Conservation (phyloP, 2,113 vertebrate genomes). For the Hipposideros armiger region DNA sequence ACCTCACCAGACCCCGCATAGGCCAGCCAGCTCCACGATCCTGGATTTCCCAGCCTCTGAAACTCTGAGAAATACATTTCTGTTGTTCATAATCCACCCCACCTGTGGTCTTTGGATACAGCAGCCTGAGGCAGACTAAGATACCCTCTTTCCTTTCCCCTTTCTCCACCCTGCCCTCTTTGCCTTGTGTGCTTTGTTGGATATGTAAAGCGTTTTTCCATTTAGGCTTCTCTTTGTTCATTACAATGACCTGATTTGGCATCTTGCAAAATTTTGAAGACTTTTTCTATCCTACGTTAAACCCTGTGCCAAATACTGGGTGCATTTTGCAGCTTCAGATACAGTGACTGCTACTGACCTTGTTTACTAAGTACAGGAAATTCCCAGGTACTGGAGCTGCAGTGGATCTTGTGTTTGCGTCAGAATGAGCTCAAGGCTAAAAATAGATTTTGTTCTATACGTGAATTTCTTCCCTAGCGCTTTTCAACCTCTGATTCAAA, state of each 20-base stretch:
- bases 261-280: constrained; percentile 9
- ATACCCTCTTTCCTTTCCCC: background rate
- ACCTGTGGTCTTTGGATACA: background rate
- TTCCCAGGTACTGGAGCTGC: constrained; percentile 41
- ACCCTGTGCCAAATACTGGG: background rate
- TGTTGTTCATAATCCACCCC: background rate
- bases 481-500: constrained; percentile 62
- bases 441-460: constrained; percentile 71
- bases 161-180: background rate
- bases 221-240: background rate
- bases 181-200: background rate
- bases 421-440: constrained; percentile 72
- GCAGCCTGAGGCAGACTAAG: background rate
- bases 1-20: background rate
- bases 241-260: background rate
- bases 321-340: background rate
- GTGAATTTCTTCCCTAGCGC: constrained; percentile 48
- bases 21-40: background rate
- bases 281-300: background rate
- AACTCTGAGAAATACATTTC: background rate
- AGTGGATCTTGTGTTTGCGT: constrained; percentile 40
- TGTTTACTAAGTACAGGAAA: constrained; percentile 68
- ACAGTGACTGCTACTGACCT: background rate
- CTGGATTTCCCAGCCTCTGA: background rate
- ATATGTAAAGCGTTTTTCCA: background rate